Evolutionary conservation across 1,140 invertebrate genomes (phyloP), one percentile per base, ranked within the genome.

Genomic region (Artemia franciscana): DNA sequence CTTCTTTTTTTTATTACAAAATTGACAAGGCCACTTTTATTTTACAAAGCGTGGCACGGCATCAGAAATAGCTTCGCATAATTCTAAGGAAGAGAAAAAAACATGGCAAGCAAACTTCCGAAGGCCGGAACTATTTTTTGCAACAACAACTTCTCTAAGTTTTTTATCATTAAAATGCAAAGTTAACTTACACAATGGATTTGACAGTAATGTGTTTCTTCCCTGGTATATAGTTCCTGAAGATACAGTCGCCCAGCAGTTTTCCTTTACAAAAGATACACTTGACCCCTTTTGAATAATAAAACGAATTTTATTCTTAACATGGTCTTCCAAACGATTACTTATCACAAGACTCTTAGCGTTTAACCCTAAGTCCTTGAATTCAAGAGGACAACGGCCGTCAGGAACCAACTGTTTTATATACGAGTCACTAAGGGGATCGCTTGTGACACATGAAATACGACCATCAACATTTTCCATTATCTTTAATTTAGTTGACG

Each of bases 401-500:
- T 15, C 21, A 9, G 1, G 60, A 21, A 4, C 23, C 23, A 2
- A 21, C 9, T 12, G 26, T 28, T 27, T 28, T 24, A 27, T 26
- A 2, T 18, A 60, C 12, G 12, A 18, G 2, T 51, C 21, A 2
- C n/a, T n/a, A n/a, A n/a, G n/a, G n/a, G 60, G 60, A 12, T 60
- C 60, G 3, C 21, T 25, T 2, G 60, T 26, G 12, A 28, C 2
- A 5, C 23, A 12, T 7, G 5, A 9, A 27, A 60, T 27, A 18
- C 60, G 60, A 27, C 24, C 18, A 27, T 60, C 60, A 25, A 60
- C 26, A 2, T 27, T 24, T n/a, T 26, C 26, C 60, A 60, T 60
- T 1, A 60, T 12, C 5, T 60, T 25, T 21, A 12, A 2, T 2
- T 28, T 1, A 15, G 5, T 12, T 26, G 18, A 12, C 21, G 27